These are phyloP conservation scores for Drosophila hamatofila DNA, from an alignment of 2,888 invertebrate species.

Conservation along the genomic window DNA sequence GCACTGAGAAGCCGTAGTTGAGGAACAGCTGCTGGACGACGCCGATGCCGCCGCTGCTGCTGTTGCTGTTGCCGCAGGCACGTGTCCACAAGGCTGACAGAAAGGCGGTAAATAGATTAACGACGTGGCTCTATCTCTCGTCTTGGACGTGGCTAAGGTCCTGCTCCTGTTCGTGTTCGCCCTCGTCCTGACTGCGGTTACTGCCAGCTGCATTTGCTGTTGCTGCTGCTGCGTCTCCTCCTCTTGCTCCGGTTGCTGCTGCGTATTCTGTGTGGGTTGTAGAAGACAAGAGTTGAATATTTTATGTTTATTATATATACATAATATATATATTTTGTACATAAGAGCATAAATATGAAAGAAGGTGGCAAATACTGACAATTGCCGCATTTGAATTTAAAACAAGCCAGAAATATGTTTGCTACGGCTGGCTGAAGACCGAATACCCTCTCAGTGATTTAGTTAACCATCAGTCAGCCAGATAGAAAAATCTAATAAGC, in stretches of 20 bases:
- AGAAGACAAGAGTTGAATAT: slow-evolving; percentile 74
- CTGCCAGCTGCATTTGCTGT: slow-evolving; percentile 41
- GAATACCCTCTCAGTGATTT: background rate
- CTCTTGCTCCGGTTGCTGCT: slow-evolving; percentile 20
- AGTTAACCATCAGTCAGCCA: background rate
- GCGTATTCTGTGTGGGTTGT: slow-evolving; percentile 58
- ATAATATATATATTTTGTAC: slow-evolving; percentile 16
- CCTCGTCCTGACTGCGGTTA: slow-evolving; percentile 46
- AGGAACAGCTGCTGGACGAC: slow-evolving; percentile 14
- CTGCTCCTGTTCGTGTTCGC: slow-evolving; percentile 22
- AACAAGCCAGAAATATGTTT: background rate
- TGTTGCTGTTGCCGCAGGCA: slow-evolving; percentile 65
- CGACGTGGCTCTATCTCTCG: slow-evolving; percentile 75
- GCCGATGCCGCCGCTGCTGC: slow-evolving; percentile 4
- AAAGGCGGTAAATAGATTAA: slow-evolving; percentile 83
- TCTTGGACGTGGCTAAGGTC: slow-evolving; percentile 65
- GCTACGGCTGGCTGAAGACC: background rate
- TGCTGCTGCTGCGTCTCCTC: slow-evolving; percentile 1
- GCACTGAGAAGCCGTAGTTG: background rate
- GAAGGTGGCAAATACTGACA: slow-evolving; percentile 51
- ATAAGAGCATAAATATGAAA: slow-evolving; percentile 48
- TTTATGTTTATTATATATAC: slow-evolving; percentile 70
- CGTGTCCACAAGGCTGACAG: slow-evolving; percentile 81
- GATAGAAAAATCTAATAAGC: background rate
- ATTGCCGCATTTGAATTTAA: slow-evolving; percentile 71